These are phyloP conservation scores for Bradynema listronoti DNA, from an alignment of 1,140 invertebrate species.

Conservation along the genomic window DNA sequence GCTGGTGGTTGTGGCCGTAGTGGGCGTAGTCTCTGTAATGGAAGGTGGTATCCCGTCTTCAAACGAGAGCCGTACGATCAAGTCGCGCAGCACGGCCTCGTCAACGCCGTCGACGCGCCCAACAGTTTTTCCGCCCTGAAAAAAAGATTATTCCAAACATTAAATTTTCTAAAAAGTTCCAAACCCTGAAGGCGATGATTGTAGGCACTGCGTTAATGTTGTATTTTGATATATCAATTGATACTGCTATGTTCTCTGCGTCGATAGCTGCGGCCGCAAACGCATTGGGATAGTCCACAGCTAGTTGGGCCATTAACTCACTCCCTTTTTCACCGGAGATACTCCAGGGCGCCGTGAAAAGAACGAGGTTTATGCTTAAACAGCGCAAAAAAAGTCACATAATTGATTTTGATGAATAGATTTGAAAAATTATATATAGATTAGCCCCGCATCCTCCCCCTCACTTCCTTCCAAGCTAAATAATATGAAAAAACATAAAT, in stretches of 20 bases:
- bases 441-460: no score
- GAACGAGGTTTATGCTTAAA: conserved; percentile 35
- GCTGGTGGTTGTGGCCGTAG: not conserved
- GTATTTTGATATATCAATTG: conserved; percentile 27
- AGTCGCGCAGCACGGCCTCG: conserved; percentile 26
- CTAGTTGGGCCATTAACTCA: conserved; percentile 32
- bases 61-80: conserved; percentile 24
- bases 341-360: conserved; percentile 35
- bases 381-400: no score
- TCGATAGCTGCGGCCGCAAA: conserved; percentile 40
- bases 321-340: conserved; percentile 30
- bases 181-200: conserved; percentile 47
- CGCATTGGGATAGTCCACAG: conserved; percentile 15
- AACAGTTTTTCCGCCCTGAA: conserved; percentile 41
- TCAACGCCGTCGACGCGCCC: conserved; percentile 38
- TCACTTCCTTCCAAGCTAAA: no score
- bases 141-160: conserved; percentile 9
- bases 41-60: not conserved
- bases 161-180: conserved; percentile 11
- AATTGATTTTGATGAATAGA: no score
- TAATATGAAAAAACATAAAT: no score
- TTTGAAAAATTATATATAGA: no score
- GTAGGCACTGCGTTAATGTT: conserved; percentile 47
- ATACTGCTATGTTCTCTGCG: conserved; percentile 45
- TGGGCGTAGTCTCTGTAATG: not conserved